Evolutionary conservation across 1,140 invertebrate genomes (phyloP), one percentile per base, ranked within the genome.

Genomic region (Hyphantria cunea): DNA sequence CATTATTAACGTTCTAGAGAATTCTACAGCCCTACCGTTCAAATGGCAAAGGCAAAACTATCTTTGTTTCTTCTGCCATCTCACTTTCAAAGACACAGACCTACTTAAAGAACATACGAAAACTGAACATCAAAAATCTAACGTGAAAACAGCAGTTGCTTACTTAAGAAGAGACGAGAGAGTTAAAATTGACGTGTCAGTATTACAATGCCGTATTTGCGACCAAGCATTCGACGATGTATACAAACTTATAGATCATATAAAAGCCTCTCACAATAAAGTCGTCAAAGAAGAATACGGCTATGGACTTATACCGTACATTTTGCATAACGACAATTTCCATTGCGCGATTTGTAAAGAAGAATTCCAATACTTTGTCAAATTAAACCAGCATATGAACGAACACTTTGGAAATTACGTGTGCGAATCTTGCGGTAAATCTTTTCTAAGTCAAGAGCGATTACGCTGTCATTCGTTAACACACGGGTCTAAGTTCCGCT

Each of bases 351-450:
- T 92, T 0, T 93, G 91, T 53, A 66, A 74, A 0, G 83, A 86
- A 44, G 73, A 80, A 6, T 82, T 92, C 32, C 74, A 86, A 45
- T 92, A 89, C 10, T 89, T 91, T 48, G 82, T 86, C 3, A 92
- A 91, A 64, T 54, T 92, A 0, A 80, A 91, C 17, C 82, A 86
- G 9, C 92, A 92, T 39, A 86, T 91, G 84, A 86, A 87, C 44
- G 72, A 82, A 0, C 91, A 92, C 64, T 88, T 76, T 51, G 84
- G 81, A 0, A 82, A 70, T 41, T 96, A 96, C 73, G 93, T 95
- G 50, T 97, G 96, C 76, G 95, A 96, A 59, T 89, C 94, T 4
- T 97, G 96, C 74, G 92, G 92, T 0, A 97, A 97, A 74, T 93
- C 93, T 0, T 97, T 93, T 80, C 44, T 89, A 0, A 86, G 80